These are phyloP conservation scores for Himantopus leucocephalus DNA, from an alignment of 2,113 vertebrate species.

Conservation along the genomic window DNA sequence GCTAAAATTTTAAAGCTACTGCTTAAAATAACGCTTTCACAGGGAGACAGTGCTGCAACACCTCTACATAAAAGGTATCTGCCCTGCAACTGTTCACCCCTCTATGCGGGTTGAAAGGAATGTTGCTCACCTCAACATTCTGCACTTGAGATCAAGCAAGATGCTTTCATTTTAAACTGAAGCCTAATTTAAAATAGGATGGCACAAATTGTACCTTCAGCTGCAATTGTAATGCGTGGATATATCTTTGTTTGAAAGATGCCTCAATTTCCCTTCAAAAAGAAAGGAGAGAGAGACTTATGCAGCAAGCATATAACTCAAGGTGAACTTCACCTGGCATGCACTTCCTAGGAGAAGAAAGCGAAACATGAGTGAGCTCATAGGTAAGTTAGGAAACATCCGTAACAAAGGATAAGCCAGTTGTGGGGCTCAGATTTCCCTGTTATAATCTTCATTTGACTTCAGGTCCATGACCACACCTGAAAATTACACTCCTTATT, in stretches of 20 bases:
- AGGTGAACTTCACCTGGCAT: background rate
- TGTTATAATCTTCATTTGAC: too few relatives aligned
- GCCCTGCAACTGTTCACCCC: background rate
- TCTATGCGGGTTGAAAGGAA: background rate
- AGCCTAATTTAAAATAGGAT: background rate
- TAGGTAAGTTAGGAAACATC: background rate
- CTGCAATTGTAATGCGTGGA: background rate
- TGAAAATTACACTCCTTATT: background rate
- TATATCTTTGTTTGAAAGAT: background rate
- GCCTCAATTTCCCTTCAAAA: background rate
- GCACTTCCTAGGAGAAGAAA: background rate
- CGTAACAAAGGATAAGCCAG: background rate
- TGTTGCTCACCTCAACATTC: background rate
- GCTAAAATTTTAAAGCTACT: background rate
- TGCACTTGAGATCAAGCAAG: background rate
- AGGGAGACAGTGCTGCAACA: background rate
- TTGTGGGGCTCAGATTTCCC: background rate
- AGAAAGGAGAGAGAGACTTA: background rate
- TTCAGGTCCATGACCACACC: background rate
- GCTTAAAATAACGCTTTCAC: background rate
- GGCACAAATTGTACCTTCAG: background rate
- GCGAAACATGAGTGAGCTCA: accelerated
- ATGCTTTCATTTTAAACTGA: background rate
- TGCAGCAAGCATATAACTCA: background rate
- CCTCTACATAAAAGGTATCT: background rate